Evolutionary conservation across 1,140 invertebrate genomes (phyloP).

Genomic region (Temnothorax curvispinosus): DNA sequence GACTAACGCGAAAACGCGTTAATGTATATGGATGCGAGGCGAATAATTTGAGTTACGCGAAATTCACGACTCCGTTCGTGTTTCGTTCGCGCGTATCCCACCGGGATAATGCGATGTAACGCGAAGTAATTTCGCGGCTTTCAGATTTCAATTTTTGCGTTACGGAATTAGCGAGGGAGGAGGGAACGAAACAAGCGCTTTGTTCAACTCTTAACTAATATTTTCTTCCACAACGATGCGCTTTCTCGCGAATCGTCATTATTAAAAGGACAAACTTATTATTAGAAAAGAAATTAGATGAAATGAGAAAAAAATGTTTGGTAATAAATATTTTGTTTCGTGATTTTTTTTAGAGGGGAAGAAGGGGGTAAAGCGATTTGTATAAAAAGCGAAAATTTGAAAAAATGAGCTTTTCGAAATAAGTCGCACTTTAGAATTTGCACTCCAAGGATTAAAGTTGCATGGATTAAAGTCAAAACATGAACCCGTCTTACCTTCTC

Average conservation of each 20-base stretch:
- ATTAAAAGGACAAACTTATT: not conserved
- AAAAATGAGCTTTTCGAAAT: not conserved
- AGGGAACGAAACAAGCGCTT: not conserved
- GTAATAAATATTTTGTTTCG: not conserved
- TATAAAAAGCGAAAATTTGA: not conserved
- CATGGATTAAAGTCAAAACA: not conserved
- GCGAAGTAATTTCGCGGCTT: constrained; percentile 55
- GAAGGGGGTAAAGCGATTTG: not conserved
- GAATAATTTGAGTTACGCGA: constrained; percentile 54
- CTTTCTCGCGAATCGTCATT: not conserved
- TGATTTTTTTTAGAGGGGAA: not conserved
- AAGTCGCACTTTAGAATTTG: not conserved
- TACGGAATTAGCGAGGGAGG: constrained; percentile 23
- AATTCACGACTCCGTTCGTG: constrained; percentile 38
- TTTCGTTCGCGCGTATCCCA: constrained; percentile 48
- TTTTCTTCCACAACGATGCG: not conserved
- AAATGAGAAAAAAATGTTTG: not conserved
- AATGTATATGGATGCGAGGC: constrained; percentile 47
- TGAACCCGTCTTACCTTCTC: not conserved
- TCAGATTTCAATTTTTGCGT: constrained; percentile 52
- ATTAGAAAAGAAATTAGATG: not conserved
- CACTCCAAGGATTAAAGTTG: not conserved
- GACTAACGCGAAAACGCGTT: constrained; percentile 21
- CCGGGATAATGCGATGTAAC: constrained; percentile 50
- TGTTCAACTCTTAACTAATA: constrained; percentile 20